Percentiles rank a stretch among this genome's conserved stretches.
Conservation (phyloP, 2,797 vertebrate genomes). For the Danio albolineatus region DNA sequence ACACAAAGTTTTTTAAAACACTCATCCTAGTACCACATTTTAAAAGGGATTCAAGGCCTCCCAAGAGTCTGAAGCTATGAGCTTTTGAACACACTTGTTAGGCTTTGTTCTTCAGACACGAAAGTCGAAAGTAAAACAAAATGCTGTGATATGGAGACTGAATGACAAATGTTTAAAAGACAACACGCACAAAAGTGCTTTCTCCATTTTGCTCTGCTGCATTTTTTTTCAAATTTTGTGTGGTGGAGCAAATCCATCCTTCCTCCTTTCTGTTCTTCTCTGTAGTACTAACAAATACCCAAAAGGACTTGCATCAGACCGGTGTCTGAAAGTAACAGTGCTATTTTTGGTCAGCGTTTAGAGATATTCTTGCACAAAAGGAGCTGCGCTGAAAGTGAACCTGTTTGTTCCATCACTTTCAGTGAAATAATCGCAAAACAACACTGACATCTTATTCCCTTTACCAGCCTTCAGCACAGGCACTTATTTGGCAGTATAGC, state of each 20-base stretch:
- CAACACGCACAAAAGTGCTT: neutral
- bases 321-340: slow-evolving; percentile 3
- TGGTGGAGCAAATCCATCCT: neutral
- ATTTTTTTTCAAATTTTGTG: neutral
- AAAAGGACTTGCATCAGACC: neutral
- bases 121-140: neutral
- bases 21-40: neutral
- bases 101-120: neutral
- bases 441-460: slow-evolving; percentile 27
- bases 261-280: neutral
- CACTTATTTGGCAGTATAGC: slow-evolving; percentile 12
- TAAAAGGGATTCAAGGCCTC: neutral
- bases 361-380: neutral
- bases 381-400: neutral
- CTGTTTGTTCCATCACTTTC: slow-evolving; percentile 14
- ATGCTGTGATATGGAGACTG: no score
- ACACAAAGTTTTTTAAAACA: no score
- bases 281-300: neutral
- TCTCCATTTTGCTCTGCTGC: neutral
- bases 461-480: neutral
- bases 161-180: neutral
- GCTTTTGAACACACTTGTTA: neutral
- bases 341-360: slow-evolving; percentile 20
- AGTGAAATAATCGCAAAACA: slow-evolving; percentile 15
- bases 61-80: neutral